Percentiles rank a stretch among this genome's conserved stretches.
Evolutionary conservation across 2,888 invertebrate genomes (phyloP).

Genomic region (Lycia hirtaria): DNA sequence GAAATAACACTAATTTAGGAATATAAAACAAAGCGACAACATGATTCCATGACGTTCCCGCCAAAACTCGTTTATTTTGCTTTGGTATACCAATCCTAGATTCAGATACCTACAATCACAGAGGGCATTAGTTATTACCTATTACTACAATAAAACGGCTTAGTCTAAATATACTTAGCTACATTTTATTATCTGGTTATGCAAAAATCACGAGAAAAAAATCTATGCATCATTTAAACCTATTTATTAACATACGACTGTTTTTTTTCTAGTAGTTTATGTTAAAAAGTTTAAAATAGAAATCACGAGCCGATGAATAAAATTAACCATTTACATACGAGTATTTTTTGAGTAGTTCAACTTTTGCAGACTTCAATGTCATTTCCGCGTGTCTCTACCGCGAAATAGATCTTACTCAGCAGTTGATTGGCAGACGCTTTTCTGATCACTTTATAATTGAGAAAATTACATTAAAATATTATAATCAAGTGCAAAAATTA

Average conservation of each 20-base stretch:
- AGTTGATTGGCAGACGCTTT: background rate
- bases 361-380: conserved; percentile 1
- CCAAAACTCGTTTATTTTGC: too few relatives aligned
- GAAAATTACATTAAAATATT: too few relatives aligned
- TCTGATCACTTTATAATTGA: background rate
- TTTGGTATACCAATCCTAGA: too few relatives aligned
- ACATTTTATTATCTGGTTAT: background rate
- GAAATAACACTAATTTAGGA: too few relatives aligned
- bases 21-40: too few relatives aligned
- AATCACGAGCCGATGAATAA: background rate
- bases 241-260: background rate
- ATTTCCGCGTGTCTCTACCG: background rate
- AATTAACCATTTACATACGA: background rate
- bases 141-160: too few relatives aligned
- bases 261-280: background rate
- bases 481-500: too few relatives aligned
- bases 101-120: too few relatives aligned
- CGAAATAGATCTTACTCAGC: background rate
- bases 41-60: too few relatives aligned
- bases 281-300: background rate
- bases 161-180: too few relatives aligned
- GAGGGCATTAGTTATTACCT: too few relatives aligned
- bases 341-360: conserved; percentile 3
- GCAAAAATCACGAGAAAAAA: background rate
- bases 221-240: background rate